These are phyloP conservation scores for Mionectes olivaceus DNA, from an alignment of 2,797 vertebrate genomes.

Conservation along the genomic window DNA sequence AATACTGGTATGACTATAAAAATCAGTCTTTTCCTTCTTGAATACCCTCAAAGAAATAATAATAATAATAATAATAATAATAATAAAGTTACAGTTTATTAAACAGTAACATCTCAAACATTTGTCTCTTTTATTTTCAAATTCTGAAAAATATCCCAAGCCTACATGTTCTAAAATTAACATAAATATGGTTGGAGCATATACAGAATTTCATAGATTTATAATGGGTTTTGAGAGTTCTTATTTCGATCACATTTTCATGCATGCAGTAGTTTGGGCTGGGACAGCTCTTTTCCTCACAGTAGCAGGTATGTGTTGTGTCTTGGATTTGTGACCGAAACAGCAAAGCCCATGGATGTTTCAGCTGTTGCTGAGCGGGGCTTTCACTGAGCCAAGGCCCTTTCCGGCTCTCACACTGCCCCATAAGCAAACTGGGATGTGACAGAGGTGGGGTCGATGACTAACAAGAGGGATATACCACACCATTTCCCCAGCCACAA, in stretches of 20 bases:
- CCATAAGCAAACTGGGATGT: neutral
- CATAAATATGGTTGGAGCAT: neutral
- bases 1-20: neutral
- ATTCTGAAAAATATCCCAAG: neutral
- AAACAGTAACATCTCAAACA: neutral
- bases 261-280: neutral
- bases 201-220: neutral
- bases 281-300: neutral
- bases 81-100: neutral
- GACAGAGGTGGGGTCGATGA: neutral
- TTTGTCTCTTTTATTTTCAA: neutral
- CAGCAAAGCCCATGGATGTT: neutral
- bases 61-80: neutral
- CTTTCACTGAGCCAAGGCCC: neutral
- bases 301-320: accelerated
- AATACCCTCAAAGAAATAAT: neutral
- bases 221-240: neutral
- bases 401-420: neutral
- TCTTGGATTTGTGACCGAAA: neutral
- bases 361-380: neutral
- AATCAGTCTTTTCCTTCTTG: neutral
- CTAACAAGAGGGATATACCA: neutral
- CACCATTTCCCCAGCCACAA: too few species aligned
- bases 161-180: neutral
- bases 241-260: neutral